Conservation (phyloP, 2,888 invertebrate species). For the Loripinus fragilis region DNA sequence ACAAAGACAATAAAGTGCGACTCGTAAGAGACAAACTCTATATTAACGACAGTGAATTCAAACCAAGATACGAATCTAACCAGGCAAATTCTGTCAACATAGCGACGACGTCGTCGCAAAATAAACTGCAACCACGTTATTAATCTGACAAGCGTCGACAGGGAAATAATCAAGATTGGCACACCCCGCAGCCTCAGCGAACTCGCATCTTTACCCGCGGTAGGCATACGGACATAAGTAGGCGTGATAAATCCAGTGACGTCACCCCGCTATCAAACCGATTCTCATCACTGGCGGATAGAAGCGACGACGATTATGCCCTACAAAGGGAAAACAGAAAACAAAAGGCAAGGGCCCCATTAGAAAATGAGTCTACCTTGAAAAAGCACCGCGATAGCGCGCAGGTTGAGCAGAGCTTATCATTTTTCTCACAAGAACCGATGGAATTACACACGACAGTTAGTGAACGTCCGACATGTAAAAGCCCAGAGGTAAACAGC, state of each 20-base stretch:
- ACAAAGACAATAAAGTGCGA: conserved; percentile 20
- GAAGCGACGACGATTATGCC: background rate
- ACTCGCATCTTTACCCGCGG: no score
- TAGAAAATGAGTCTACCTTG: background rate
- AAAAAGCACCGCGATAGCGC: background rate
- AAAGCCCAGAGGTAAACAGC: no score
- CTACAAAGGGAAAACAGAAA: background rate
- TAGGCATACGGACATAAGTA: no score
- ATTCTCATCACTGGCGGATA: background rate
- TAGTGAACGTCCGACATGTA: no score
- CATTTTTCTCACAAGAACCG: no score
- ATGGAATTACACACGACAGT: no score
- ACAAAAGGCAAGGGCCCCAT: background rate
- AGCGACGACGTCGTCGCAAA: background rate
- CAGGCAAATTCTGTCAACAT: background rate
- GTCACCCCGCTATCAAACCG: no score
- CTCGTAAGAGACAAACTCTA: conserved; percentile 25
- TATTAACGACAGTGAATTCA: conserved; percentile 4
- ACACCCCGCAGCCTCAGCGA: no score
- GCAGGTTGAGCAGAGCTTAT: no score
- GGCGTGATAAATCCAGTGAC: no score
- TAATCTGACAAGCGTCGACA: background rate
- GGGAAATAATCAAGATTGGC: no score
- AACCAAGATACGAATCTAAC: background rate
- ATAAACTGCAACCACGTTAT: background rate